Percentiles rank a stretch among this genome's conserved stretches.
Conservation (phyloP, 1,140 invertebrate species). For the Phenacoccus solenopsis region DNA sequence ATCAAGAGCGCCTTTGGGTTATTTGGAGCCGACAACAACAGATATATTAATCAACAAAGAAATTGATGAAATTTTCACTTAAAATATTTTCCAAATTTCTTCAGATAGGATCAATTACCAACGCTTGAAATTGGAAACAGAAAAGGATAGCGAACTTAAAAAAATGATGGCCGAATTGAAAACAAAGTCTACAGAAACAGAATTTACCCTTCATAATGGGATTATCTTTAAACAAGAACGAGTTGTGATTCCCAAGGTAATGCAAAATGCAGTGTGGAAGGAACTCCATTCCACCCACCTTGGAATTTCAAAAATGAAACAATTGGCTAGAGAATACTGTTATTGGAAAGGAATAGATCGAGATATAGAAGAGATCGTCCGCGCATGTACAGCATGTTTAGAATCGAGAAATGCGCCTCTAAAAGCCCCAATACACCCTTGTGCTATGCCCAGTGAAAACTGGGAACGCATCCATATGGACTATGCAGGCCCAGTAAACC, state of each 20-base stretch:
- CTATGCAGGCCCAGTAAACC: conserved; percentile 30
- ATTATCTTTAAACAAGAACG: conserved; percentile 21
- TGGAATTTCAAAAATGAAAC: conserved; percentile 33
- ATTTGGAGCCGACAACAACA: background rate
- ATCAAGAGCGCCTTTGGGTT: conserved; percentile 24
- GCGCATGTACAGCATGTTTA: conserved; percentile 22
- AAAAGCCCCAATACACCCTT: conserved; percentile 24
- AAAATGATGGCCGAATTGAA: background rate
- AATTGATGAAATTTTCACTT: too few relatives aligned
- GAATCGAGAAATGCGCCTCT: conserved; percentile 23
- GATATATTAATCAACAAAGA: too few relatives aligned
- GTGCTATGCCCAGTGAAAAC: conserved; percentile 26
- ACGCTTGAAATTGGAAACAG: too few relatives aligned
- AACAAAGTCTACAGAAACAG: background rate
- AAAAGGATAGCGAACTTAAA: background rate
- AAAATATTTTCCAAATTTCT: too few relatives aligned
- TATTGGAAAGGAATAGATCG: conserved; percentile 9
- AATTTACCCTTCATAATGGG: background rate
- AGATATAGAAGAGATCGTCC: conserved; percentile 27
- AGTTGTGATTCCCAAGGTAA: conserved; percentile 18
- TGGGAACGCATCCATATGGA: conserved; percentile 30
- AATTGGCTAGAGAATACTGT: conserved; percentile 21
- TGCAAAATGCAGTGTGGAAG: conserved; percentile 8
- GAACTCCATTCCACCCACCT: conserved; percentile 23
- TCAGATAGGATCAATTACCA: too few relatives aligned